Conservation (phyloP, 2,888 invertebrate genomes). For the Pseudanteris insignis region DNA sequence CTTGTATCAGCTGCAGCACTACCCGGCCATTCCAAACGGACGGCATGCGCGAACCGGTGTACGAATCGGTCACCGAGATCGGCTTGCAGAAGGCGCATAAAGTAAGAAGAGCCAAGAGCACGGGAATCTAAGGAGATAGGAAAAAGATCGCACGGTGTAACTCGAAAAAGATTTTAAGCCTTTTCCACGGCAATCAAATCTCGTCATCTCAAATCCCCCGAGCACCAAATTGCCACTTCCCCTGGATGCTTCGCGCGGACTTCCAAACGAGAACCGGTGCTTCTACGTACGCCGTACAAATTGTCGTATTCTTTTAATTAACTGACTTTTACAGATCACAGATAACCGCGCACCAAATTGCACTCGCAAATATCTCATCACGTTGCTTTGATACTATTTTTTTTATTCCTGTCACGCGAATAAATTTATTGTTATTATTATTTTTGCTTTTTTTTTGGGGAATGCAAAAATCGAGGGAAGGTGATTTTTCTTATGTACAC, state of each 20-base stretch:
- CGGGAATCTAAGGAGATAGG: not conserved
- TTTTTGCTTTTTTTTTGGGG: too few relatives aligned
- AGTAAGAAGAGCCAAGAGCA: conserved; percentile 2
- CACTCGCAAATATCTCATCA: too few relatives aligned
- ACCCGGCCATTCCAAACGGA: conserved; percentile 55
- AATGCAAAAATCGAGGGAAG: too few relatives aligned
- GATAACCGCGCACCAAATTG: too few relatives aligned
- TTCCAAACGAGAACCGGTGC: conserved; percentile 15
- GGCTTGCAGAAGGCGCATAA: conserved; percentile 38
- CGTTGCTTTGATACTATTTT: too few relatives aligned
- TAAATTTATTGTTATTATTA: too few relatives aligned
- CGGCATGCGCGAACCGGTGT: conserved; percentile 53
- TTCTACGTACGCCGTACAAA: too few relatives aligned
- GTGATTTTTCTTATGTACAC: too few relatives aligned
- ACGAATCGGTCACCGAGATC: conserved; percentile 56
- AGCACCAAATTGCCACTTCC: conserved; percentile 36
- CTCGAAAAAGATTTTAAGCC: conserved; percentile 18
- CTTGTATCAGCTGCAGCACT: conserved; percentile 59
- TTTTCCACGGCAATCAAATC: conserved; percentile 19
- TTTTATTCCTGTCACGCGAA: too few relatives aligned
- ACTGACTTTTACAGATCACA: too few relatives aligned
- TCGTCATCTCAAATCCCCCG: conserved; percentile 19
- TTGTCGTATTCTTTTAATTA: too few relatives aligned
- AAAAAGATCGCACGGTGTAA: conserved; percentile 1
- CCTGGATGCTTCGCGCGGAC: conserved; percentile 15